Evolutionary conservation across 2,113 vertebrate species (phyloP), one percentile per base, ranked within the genome.

Genomic region (Bothrops jararaca): DNA sequence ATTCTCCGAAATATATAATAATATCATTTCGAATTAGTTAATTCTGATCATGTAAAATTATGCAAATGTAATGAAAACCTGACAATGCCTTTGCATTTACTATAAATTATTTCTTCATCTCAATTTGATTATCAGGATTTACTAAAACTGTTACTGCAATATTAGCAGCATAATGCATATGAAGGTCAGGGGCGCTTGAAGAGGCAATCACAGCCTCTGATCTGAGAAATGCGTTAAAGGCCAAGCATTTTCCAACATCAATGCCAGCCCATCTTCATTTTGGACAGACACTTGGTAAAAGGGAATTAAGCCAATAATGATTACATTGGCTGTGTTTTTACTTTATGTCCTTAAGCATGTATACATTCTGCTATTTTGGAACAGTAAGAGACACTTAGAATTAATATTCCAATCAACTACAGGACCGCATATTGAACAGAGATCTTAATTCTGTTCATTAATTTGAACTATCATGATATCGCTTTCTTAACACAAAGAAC

Each of bases 201-300:
- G 57, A 90, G 89, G 45, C 42, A 85, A 93, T 86, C 89, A 42
- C 56, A 86, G 74, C 18, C 53, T 85, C 69, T 90, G 74, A 90
- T 86, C 23, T 86, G 89, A 89, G 92, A 93, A 48, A 64, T 42
- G 58, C 3, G 74, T 89, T 80, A 93, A 86, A 90, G 88, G 54
- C n/a, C 54, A 86, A 92, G 92, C 92, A 90, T 86, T 93, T 93
- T 90, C 89, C 89, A 93, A 29, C 52, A 48, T 89, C 74, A 93
- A 90, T 93, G 89, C 89, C 92, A 93, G 89, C n/a, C 74, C 74
- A 29, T 90, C 86, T 92, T 39, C 45, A 92, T 89, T 39, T 90
- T 64, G 88, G 74, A 92, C 56, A 53, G 56, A 56, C 80, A 64
- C 90, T 90, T 90, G 80, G 74, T 89, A n/a, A 42, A 80, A 86